Percentiles rank a stretch among this genome's conserved stretches.
Evolutionary conservation across 2,113 vertebrate genomes (phyloP).

Genomic region (Phyllostomus hastatus): DNA sequence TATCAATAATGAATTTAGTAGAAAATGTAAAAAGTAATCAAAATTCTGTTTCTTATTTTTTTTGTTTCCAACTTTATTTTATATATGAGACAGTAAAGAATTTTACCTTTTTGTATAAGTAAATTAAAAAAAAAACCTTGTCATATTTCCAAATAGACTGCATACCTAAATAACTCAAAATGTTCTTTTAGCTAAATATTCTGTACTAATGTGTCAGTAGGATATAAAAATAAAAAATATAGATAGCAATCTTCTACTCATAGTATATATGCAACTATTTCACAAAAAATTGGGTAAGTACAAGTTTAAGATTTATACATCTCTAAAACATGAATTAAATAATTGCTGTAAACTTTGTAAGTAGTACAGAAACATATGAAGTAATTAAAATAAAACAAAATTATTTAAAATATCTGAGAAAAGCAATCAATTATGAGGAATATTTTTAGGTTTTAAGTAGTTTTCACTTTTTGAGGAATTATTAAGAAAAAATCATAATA

Average conservation of each 20-base stretch:
- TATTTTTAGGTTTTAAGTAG: not conserved
- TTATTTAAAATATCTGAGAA: slow-evolving; percentile 3
- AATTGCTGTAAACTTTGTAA: not conserved
- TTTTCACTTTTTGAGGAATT: slow-evolving; percentile 12
- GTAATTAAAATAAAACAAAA: not conserved
- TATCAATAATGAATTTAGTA: not conserved
- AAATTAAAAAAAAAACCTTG: not conserved
- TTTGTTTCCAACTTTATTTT: not conserved
- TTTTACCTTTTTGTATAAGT: not conserved
- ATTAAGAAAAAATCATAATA: not conserved
- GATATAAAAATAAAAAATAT: slow-evolving; percentile 27
- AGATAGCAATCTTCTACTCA: not conserved
- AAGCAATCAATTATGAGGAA: not conserved
- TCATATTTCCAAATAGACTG: not conserved
- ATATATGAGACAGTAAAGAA: not conserved
- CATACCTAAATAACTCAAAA: not conserved
- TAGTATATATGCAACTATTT: not conserved
- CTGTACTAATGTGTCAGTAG: not conserved
- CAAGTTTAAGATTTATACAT: slow-evolving; percentile 2
- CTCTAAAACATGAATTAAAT: not conserved
- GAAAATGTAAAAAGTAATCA: not conserved
- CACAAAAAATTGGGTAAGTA: not conserved
- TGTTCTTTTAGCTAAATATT: slow-evolving; percentile 1
- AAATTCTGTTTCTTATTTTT: not conserved
- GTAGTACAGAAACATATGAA: not conserved